Base-by-base conservation (phyloP, 1,140 invertebrate species). In the Probaryconus sp. region DNA sequence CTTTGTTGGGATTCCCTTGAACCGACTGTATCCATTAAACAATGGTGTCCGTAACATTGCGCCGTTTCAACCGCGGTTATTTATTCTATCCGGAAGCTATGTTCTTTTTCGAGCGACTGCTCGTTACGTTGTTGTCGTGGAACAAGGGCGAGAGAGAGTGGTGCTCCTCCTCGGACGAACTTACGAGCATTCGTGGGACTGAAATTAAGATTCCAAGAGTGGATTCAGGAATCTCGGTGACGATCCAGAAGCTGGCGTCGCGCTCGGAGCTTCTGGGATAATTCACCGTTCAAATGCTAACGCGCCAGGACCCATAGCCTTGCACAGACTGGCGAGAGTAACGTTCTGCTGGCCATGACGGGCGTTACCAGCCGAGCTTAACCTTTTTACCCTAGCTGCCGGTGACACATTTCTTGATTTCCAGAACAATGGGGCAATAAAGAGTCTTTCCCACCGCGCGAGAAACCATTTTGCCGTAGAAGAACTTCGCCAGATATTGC, bases 361-460 rank as follows among this genome's bases (percentile, higher is more conserved):
- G 72, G 67, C 78, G 77, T 75, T 80, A 80, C 64, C 73, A 75
- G 47, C 45, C 33, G 38, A 68, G 67, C 67, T 76, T 67, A 70
- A 82, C 75, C 82, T 85, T 86, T 85, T 85, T 85, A 81, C 84
- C 80, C 82, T 78, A 67, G 69, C 85, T 88, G 86, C 47, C 68
- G 73, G 67, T 87, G 85, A 87, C 85, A 87, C 79, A 84, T 87
- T 87, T 85, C 84, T 84, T 85, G 84, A 86, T 87, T 85, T 85
- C 78, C 82, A 78, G 84, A 85, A 85, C 83, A 87, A 84, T 83
- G 80, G 79, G 78, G 78, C 82, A 79, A 85, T 85, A 84, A 85
- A 85, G 76, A 79, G 70, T 45, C 28, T 24, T 40, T 37, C 53
- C 51, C 38, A 26, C 16, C 38, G 18, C 48, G 28, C 37, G 18